A percentile compares a stretch with the other conserved stretches of the same genome.
Conservation (phyloP, 2,113 vertebrate species). For the Panthera tigris region DNA sequence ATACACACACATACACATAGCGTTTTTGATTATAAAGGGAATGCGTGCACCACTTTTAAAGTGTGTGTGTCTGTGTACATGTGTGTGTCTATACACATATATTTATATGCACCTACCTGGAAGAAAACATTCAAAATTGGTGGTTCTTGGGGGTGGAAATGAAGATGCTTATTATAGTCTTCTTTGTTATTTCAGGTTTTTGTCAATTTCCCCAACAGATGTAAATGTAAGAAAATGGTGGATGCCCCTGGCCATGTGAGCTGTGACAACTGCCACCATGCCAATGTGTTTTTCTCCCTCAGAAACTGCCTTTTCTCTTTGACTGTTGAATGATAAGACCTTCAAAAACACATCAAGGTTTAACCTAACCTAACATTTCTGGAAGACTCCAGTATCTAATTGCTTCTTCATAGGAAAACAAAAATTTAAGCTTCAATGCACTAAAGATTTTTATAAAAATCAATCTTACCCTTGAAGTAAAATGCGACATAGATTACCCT, state of each 20-base stretch:
- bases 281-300: not conserved
- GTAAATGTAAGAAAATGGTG: not conserved
- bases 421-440: constrained; percentile 49
- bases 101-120: not conserved
- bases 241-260: not conserved
- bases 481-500: constrained; percentile 35
- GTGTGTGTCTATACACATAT: not conserved
- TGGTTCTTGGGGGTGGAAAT: not conserved
- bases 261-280: no score
- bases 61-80: not conserved
- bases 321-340: not conserved
- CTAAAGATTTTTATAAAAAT: constrained; percentile 66
- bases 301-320: not conserved
- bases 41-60: not conserved
- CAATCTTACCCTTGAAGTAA: constrained; percentile 61
- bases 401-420: constrained; percentile 47
- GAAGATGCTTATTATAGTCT: not conserved
- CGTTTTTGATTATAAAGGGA: not conserved
- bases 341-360: constrained; percentile 5
- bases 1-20: not conserved
- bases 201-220: not conserved
- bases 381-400: constrained; percentile 55
- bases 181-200: not conserved
- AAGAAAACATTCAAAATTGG: not conserved
- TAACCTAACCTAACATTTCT: constrained; percentile 49